These are phyloP conservation scores for Myopa testacea DNA, from an alignment of 2,888 invertebrate genomes.

Conservation along the genomic window DNA sequence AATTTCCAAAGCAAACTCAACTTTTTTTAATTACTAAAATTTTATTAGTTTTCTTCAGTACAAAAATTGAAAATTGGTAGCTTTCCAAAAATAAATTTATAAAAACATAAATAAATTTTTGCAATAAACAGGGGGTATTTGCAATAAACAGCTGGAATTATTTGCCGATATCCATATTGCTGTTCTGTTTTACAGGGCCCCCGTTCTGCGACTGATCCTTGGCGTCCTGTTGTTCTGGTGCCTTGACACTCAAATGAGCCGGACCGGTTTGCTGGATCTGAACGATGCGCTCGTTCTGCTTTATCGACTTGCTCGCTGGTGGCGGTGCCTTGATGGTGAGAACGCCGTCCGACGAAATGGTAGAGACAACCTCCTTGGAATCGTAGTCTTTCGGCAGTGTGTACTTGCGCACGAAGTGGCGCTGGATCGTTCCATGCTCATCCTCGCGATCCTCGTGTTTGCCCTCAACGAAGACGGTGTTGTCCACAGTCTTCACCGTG, in stretches of 20 bases:
- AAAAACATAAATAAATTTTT: no score
- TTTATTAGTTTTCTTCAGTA: no score
- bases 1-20: no score
- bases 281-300: conserved; percentile 68
- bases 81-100: no score
- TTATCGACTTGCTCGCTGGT: conserved; percentile 61
- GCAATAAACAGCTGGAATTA: conserved; percentile 32
- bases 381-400: conserved; percentile 81
- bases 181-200: background rate
- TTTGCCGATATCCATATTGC: conserved; percentile 50
- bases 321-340: conserved; percentile 80
- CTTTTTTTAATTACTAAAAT: no score
- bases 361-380: conserved; percentile 78
- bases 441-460: conserved; percentile 82
- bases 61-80: no score
- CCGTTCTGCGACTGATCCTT: conserved; percentile 34
- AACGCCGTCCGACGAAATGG: conserved; percentile 81
- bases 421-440: conserved; percentile 78
- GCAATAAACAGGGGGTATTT: no score
- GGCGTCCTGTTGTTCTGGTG: conserved; percentile 48
- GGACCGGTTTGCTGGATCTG: conserved; percentile 76
- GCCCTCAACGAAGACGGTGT: conserved; percentile 78
- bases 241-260: conserved; percentile 65
- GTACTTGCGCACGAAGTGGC: conserved; percentile 82
- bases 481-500: conserved; percentile 81